Percentiles rank a stretch among this genome's conserved stretches.
Conservation (phyloP, 2,888 invertebrate genomes). For the Magallana nippona region DNA sequence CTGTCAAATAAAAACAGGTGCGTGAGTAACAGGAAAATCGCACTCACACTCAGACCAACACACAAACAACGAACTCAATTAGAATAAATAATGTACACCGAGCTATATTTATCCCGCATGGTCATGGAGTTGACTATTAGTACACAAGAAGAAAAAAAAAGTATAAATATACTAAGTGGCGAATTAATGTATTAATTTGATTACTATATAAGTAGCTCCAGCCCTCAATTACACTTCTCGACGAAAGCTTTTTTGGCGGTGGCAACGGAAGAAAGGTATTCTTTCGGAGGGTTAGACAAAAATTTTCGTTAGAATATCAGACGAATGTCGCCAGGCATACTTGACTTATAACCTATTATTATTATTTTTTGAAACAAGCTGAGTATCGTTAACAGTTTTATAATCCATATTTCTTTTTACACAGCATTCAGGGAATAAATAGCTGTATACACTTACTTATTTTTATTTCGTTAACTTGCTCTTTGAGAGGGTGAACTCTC, state of each 20-base stretch:
- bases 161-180: neutral
- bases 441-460: neutral
- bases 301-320: constrained; percentile 39
- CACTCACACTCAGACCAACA: neutral
- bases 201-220: constrained; percentile 13
- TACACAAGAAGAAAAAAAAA: neutral
- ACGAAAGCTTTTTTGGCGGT: constrained; percentile 27
- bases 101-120: neutral
- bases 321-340: constrained; percentile 44
- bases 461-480: neutral
- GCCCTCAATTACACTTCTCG: constrained; percentile 17
- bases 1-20: constrained; percentile 79
- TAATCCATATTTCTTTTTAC: constrained; percentile 2
- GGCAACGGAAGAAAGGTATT: constrained; percentile 34
- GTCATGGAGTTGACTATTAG: neutral
- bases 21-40: neutral
- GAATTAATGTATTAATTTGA: constrained; percentile 35
- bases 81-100: neutral
- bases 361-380: constrained; percentile 33
- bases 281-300: constrained; percentile 35
- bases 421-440: neutral
- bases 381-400: constrained; percentile 23
- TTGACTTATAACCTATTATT: constrained; percentile 43
- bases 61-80: neutral
- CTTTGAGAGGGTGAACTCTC: neutral